Percentiles rank a stretch among this genome's conserved stretches.
phyloP scores from a whole-genome alignment of 2,888 invertebrate species.

The Parnassius apollo region DNA sequence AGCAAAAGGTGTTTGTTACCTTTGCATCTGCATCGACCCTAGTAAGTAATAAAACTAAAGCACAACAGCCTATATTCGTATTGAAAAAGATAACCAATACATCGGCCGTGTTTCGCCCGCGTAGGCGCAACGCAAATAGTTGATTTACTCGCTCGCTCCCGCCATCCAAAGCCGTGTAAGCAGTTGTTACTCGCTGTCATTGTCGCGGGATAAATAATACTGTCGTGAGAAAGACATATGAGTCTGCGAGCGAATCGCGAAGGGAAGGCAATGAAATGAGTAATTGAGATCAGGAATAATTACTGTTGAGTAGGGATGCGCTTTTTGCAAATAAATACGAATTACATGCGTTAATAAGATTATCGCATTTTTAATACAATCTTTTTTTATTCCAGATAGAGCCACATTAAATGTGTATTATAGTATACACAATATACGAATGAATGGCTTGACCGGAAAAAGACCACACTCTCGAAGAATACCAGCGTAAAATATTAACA shows the following conservation, averaged over 20 bases:
- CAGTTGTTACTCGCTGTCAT: slow-evolving; percentile 47
- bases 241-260: slow-evolving; percentile 50
- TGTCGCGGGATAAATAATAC: slow-evolving; percentile 62
- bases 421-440: no score
- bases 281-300: slow-evolving; percentile 57
- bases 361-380: no score
- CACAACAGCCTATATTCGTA: slow-evolving; percentile 24
- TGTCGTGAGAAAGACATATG: slow-evolving; percentile 58
- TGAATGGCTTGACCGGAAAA: no score
- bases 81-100: slow-evolving; percentile 28
- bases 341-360: no score
- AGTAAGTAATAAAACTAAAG: slow-evolving; percentile 3
- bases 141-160: slow-evolving; percentile 65
- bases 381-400: no score
- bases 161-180: slow-evolving; percentile 46
- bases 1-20: no score
- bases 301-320: slow-evolving; percentile 27
- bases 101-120: slow-evolving; percentile 28
- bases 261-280: slow-evolving; percentile 59
- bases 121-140: slow-evolving; percentile 64
- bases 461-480: no score
- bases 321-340: slow-evolving; percentile 9
- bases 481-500: no score
- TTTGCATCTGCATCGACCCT: no score
- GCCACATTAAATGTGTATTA: no score